Percentiles rank a stretch among this genome's conserved stretches.
Evolutionary conservation across 2,113 vertebrate species (phyloP).

Genomic region (Vulpes lagopus): DNA sequence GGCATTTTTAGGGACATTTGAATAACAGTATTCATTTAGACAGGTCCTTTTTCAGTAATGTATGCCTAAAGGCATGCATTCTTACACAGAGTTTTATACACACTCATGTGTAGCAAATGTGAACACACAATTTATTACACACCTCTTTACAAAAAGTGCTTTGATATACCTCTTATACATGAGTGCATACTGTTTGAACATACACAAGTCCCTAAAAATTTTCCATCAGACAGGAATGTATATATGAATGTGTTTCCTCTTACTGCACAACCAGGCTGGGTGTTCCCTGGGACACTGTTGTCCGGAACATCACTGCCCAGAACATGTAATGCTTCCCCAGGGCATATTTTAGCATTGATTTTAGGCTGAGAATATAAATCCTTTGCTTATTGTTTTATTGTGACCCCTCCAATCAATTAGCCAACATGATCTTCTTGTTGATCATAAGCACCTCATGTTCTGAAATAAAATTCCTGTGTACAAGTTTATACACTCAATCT

Average conservation of each 20-base stretch:
- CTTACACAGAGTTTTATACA: background rate
- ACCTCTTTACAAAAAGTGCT: background rate
- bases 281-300: background rate
- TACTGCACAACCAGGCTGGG: background rate
- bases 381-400: background rate
- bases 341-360: background rate
- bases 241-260: background rate
- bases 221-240: rapidly evolving
- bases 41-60: background rate
- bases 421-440: background rate
- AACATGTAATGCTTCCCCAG: background rate
- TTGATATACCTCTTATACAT: background rate
- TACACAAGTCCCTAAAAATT: background rate
- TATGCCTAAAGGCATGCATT: background rate
- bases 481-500: background rate
- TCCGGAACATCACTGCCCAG: background rate
- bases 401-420: background rate
- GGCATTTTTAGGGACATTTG: background rate
- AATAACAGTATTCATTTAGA: background rate
- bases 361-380: background rate
- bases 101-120: background rate
- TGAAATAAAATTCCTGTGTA: background rate
- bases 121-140: background rate
- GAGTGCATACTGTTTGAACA: background rate
- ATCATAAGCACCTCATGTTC: background rate